Evolutionary conservation across 2,113 vertebrate species (phyloP), one percentile per base, ranked within the genome.

Genomic region (Cichladusa arquata): DNA sequence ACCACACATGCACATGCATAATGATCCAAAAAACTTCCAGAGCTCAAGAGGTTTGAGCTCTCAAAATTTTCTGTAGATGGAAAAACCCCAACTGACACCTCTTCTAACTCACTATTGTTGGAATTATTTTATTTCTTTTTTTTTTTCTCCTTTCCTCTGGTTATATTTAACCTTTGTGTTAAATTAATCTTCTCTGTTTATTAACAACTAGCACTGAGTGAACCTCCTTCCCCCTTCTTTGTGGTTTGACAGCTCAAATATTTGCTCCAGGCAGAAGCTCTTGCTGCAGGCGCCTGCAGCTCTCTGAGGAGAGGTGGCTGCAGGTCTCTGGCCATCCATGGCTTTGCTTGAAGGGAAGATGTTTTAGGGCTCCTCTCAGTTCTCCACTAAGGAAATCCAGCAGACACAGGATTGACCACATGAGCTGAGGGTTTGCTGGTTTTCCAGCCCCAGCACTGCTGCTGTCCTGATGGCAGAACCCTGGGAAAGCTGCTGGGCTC

Each of bases 111-210:
- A 0, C 79, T 71, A 23, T 74, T 88, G 86, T 94, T 95, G 66
- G 77, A 87, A 40, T 79, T 95, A 22, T 18, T 92, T 93, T 85
- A 83, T 88, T 85, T 71, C 65, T 92, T 92, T 47, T 47, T 26
- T 76, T 29, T 76, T 26, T 18, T 20, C 62, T 31, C 31, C 45
- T 70, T 90, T 85, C 67, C 85, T 88, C 72, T 93, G 88, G 82
- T 86, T 96, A 96, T 95, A 94, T 95, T 95, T 96, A 94, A 96
- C 72, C 86, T 96, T 88, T 92, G 90, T 93, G 88, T 94, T 86
- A 72, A 81, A 96, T 96, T 88, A 92, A 93, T 96, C 93, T 96
- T 95, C 80, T 88, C 28, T 96, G 90, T 97, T 97, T 96, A 96
- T 96, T 81, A 86, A 88, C 90, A 93, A 48, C 51, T n/a, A 83